A percentile compares a stretch with the other conserved stretches of the same genome.
Conservation (phyloP, 2,113 vertebrate genomes). For the Boulengeromyrus knoepffleri region DNA sequence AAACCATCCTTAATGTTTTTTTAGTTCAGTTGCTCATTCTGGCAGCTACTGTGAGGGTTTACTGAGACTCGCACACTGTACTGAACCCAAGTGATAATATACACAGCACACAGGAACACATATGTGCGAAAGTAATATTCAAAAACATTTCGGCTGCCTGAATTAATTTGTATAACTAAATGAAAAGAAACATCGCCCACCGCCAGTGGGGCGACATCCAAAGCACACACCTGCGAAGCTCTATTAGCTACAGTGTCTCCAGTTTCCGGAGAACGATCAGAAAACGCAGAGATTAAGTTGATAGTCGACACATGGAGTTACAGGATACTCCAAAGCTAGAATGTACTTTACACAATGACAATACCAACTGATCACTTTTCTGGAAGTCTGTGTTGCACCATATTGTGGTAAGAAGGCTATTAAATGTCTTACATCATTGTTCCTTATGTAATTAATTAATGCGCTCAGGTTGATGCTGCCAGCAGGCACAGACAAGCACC, state of each 20-base stretch:
- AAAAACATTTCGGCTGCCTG: not conserved
- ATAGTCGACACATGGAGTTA: not conserved
- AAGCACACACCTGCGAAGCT: not conserved
- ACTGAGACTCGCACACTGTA: conserved; percentile 2
- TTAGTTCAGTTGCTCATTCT: not conserved
- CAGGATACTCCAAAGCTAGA: not conserved
- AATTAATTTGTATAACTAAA: not conserved
- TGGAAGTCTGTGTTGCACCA: not conserved
- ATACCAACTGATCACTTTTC: not conserved
- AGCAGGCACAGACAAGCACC: not conserved
- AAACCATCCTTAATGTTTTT: not conserved
- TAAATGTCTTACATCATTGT: not conserved
- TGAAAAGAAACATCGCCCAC: not conserved
- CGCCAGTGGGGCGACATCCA: not conserved
- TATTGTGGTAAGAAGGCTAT: not conserved
- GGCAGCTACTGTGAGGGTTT: not conserved
- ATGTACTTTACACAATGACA: not conserved
- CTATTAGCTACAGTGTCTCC: not conserved
- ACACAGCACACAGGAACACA: not conserved
- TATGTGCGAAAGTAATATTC: not conserved
- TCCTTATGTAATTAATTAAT: not conserved
- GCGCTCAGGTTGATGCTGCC: not conserved
- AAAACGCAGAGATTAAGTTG: not conserved
- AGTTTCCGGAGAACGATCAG: not conserved
- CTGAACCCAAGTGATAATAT: not conserved